Evolutionary conservation across 2,797 vertebrate species (phyloP), one percentile per base, ranked within the genome.

Genomic region (Pyrrhura leucotis): DNA sequence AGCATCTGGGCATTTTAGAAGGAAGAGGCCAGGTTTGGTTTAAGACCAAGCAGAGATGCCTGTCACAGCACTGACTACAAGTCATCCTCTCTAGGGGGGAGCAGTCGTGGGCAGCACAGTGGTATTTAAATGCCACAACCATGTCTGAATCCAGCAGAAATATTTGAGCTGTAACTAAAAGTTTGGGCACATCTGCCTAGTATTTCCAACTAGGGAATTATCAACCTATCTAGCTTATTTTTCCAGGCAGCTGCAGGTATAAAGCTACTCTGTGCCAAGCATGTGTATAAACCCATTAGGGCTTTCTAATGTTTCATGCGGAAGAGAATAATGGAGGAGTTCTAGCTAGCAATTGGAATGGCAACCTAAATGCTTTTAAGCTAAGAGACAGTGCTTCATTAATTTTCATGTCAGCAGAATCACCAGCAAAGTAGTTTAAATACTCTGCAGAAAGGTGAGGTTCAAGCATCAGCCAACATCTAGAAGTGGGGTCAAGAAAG

Each of bases 321-420:
- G 92, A 90, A 93, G 42, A 39, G 74, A 92, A 73, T 92, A 95
- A 91, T 71, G 85, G 87, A 92, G 90, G 67, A 93, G 93, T 89
- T 91, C 84, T 74, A 82, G 94, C 91, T 92, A 61, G 92, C 50
- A 42, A 73, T 83, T 91, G 74, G 44, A 77, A 93, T 93, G 85
- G 89, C 95, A 91, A 29, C 91, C 82, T 61, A 66, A 95, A 95
- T 63, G 96, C 94, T 90, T 96, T 96, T 95, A 95, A 94, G 95
- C 79, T 50, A 19, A 74, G 83, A 92, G 71, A 86, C 9, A 8
- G 77, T 40, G 85, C 83, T 96, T 88, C 94, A 85, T 95, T 94
- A 85, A 69, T 93, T 94, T 89, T 92, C 92, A 48, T 54, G 87
- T 93, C 96, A 88, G 93, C 89, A 88, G 74, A 90, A 91, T 77